A percentile compares a stretch with the other conserved stretches of the same genome.
These are phyloP conservation scores for Dinoponera quadriceps DNA, from an alignment of 1,140 invertebrate species.

Conservation along the genomic window DNA sequence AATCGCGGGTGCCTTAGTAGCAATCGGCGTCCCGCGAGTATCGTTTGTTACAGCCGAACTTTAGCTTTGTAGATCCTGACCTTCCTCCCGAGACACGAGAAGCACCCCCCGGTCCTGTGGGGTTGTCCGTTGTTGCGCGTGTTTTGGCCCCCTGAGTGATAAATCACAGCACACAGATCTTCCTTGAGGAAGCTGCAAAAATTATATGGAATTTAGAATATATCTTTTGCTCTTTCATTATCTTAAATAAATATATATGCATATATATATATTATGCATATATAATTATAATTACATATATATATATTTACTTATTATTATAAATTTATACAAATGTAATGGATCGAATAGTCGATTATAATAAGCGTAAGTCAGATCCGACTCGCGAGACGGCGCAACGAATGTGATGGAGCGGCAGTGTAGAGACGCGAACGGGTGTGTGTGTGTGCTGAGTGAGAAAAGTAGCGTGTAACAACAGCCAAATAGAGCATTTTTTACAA, in stretches of 20 bases:
- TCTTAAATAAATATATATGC: background rate
- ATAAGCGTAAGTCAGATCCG: no score
- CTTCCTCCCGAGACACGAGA: conserved; percentile 99
- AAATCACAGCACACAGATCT: conserved; percentile 86
- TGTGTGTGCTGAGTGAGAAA: no score
- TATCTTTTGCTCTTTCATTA: background rate
- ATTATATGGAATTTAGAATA: conserved; percentile 62
- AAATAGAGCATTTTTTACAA: no score
- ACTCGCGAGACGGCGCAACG: no score
- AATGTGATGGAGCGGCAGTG: no score
- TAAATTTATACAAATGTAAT: no score
- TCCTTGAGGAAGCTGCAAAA: conserved; percentile 83
- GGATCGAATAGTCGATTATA: no score
- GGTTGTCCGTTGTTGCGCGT: conserved; percentile 95
- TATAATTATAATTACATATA: no score
- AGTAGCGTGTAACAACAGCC: no score
- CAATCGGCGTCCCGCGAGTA: conserved; percentile 66
- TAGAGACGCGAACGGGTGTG: no score
- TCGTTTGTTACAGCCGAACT: conserved; percentile 69
- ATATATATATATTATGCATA: conserved; percentile 8
- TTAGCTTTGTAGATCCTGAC: conserved; percentile 85
- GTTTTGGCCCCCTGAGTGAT: conserved; percentile 84
- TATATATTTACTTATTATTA: no score
- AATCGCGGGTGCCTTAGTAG: conserved; percentile 51
- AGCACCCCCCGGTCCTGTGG: conserved; percentile 98